Evolutionary conservation across 2,888 invertebrate genomes (phyloP), one percentile per base, ranked within the genome.

Genomic region (Torymus auratus): DNA sequence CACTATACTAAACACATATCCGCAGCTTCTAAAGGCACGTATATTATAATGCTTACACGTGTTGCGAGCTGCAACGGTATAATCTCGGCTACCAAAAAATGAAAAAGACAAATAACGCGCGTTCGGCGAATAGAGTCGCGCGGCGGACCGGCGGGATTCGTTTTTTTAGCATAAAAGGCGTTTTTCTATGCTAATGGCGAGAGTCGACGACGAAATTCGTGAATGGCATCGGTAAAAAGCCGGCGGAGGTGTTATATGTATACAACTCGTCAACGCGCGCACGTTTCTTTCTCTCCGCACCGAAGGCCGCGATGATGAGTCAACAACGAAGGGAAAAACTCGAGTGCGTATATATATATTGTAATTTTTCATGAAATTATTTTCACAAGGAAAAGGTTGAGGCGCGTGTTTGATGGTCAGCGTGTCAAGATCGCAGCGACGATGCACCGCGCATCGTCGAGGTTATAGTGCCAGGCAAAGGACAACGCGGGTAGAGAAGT

Each of bases 141-240:
- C 58, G 41, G 20, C 58, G 41, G 7, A 41, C 41, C 41, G 4
- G 7, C 41, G n/a, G 52, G 62, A 61, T 71, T 53, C 20, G 69
- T 56, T 73, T 74, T 28, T 41, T 41, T 67, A 73, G 65, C 78
- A 78, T 74, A 78, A 78, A 70, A 74, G 74, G 23, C 52, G 23
- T 74, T 80, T 81, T 81, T 74, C 64, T 74, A 78, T 78, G 78
- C 74, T 70, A 81, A 78, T 78, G 58, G 41, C 58, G 17, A 15
- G 52, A 58, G 65, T 50, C n/a, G 13, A 17, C 67, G 62, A 41
- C 58, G 15, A 77, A 81, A 81, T 73, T 72, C 62, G 80, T 76
- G 73, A 77, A 77, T 73, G n/a, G 64, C 64, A 73, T 69, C 20
- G 60, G 28, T 41, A 58, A 58, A 65, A 55, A 69, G 60, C 15